phyloP scores from a whole-genome alignment of 2,113 vertebrate species.

The Rhineura floridana region DNA sequence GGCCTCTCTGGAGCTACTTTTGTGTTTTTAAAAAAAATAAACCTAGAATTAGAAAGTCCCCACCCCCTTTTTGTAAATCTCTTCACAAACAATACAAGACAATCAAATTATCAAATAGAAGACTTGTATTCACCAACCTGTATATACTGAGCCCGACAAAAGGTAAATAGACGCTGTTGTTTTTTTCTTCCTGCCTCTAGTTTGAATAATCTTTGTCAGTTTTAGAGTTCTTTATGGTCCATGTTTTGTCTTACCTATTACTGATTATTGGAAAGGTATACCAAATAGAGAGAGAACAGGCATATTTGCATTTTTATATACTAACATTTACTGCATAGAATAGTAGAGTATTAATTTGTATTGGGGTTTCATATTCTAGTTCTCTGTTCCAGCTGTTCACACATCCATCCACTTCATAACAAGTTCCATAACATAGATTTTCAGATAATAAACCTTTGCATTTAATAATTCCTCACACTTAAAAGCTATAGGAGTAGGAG shows the following conservation, averaged over 20 bases:
- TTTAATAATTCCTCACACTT: background rate
- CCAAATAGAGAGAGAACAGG: background rate
- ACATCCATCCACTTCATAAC: background rate
- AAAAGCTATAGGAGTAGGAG: no score
- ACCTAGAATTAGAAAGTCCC: no score
- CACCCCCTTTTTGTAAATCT: no score
- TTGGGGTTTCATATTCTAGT: no score
- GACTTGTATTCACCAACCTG: background rate
- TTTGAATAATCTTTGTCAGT: background rate
- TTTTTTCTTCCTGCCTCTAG: background rate
- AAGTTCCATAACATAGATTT: background rate
- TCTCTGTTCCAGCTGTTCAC: background rate
- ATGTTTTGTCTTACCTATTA: background rate
- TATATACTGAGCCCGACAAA: background rate
- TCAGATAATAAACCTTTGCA: background rate
- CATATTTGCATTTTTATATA: no score
- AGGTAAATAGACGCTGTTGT: background rate
- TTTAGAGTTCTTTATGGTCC: background rate
- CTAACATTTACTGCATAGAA: no score
- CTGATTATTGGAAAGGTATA: background rate
- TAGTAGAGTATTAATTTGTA: no score
- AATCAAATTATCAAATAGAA: background rate
- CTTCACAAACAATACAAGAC: no score
- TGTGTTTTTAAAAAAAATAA: no score
- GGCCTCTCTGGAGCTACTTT: background rate